Percentiles rank a stretch among this genome's conserved stretches.
Conservation (phyloP, 2,797 vertebrate species). For the Hoplostethus atlanticus region DNA sequence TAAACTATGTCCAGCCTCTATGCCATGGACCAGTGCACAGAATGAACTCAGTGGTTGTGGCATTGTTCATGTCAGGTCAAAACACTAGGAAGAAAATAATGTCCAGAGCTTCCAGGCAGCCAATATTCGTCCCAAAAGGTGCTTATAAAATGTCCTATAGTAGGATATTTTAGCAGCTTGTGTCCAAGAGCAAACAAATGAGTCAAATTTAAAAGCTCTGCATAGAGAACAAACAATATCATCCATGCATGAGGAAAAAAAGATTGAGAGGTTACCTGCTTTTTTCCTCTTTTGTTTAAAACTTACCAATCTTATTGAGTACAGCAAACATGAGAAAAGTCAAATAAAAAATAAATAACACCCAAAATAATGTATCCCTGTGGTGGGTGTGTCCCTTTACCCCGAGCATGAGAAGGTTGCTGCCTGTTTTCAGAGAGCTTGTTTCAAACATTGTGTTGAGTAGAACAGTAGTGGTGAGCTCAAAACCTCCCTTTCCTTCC, state of each 20-base stretch:
- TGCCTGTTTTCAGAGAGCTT: constrained; percentile 6
- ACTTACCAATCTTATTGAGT: constrained; percentile 54
- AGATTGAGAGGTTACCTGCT: neutral
- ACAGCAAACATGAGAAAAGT: constrained; percentile 39
- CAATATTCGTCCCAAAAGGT: neutral
- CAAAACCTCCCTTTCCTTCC: constrained; percentile 69
- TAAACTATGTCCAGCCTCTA: neutral
- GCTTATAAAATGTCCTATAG: neutral
- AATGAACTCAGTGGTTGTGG: neutral
- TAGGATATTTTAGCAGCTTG: neutral
- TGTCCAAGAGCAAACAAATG: neutral
- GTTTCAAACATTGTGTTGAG: constrained; percentile 45
- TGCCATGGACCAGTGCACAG: constrained; percentile 13
- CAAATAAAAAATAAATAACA: neutral
- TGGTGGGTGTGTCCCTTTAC: constrained; percentile 4
- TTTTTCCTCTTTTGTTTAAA: constrained; percentile 6
- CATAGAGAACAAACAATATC: neutral
- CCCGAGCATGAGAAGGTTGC: neutral
- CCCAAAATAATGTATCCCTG: constrained; percentile 4
- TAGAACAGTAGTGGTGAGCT: constrained; percentile 38
- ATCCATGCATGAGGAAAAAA: neutral
- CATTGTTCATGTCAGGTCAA: constrained; percentile 8
- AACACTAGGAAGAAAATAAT: constrained; percentile 7
- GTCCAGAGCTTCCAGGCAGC: neutral
- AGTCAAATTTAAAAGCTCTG: neutral